Conservation (phyloP, 2,888 invertebrate species). For the Polyploca ridens region DNA sequence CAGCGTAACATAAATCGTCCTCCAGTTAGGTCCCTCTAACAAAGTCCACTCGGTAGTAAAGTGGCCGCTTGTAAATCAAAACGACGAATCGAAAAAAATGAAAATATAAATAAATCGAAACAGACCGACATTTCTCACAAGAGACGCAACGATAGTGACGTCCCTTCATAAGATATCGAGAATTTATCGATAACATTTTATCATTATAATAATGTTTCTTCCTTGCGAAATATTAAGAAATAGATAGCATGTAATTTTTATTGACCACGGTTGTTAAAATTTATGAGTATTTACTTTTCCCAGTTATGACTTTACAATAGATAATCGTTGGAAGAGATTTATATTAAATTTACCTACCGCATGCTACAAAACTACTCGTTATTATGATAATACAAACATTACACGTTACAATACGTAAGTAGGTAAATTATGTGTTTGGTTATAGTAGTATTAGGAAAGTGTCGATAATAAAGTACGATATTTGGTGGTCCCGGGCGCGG, state of each 20-base stretch:
- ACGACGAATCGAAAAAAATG: slow-evolving; percentile 74
- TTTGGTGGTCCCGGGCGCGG: slow-evolving; percentile 31
- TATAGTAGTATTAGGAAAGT: slow-evolving; percentile 36
- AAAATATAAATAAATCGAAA: slow-evolving; percentile 67
- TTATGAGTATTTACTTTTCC: slow-evolving; percentile 1
- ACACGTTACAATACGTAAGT: slow-evolving; percentile 21
- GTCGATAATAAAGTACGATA: slow-evolving; percentile 39
- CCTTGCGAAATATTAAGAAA: slow-evolving; percentile 27
- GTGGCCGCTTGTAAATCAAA: slow-evolving; percentile 81
- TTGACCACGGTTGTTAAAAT: background rate
- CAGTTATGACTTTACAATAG: background rate
- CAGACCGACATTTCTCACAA: slow-evolving; percentile 64
- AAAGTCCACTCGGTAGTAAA: slow-evolving; percentile 80
- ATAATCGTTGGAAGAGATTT: background rate
- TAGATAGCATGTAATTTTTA: slow-evolving; percentile 15
- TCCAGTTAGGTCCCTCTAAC: slow-evolving; percentile 76
- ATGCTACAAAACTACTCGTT: background rate
- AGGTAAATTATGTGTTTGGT: slow-evolving; percentile 25
- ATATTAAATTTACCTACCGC: slow-evolving; percentile 9
- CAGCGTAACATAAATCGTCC: slow-evolving; percentile 73
- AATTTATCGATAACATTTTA: slow-evolving; percentile 42
- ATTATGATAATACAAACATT: slow-evolving; percentile 9
- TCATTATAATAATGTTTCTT: slow-evolving; percentile 20
- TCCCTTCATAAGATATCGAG: slow-evolving; percentile 26
- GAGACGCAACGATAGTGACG: slow-evolving; percentile 59